Conservation (phyloP, 1,140 invertebrate species). For the Zaprionus capensis region DNA sequence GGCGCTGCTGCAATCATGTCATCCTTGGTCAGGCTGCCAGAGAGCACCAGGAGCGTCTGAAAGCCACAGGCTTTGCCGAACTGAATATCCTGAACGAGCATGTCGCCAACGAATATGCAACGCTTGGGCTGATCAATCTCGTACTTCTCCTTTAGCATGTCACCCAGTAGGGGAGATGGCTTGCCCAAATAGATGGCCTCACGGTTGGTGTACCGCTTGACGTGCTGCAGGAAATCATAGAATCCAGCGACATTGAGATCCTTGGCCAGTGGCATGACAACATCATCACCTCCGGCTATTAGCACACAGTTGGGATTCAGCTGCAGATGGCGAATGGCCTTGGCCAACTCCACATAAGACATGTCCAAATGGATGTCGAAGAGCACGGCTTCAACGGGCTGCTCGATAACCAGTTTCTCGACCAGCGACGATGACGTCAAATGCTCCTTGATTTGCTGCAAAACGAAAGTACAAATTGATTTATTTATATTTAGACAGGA, state of each 20-base stretch:
- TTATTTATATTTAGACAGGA: not conserved
- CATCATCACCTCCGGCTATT: conserved; percentile 72
- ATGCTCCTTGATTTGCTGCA: conserved; percentile 70
- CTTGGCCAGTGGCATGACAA: conserved; percentile 64
- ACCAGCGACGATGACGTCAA: conserved; percentile 59
- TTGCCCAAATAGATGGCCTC: conserved; percentile 85
- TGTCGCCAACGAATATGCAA: conserved; percentile 87
- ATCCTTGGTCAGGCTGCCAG: conserved; percentile 84
- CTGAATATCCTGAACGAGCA: conserved; percentile 86
- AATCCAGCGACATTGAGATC: conserved; percentile 76
- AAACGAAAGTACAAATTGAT: conserved; percentile 1
- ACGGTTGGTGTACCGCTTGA: conserved; percentile 83
- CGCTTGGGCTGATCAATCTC: conserved; percentile 85
- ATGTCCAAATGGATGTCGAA: conserved; percentile 76
- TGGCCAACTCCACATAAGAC: conserved; percentile 70
- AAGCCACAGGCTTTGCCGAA: conserved; percentile 86
- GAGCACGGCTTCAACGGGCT: conserved; percentile 71
- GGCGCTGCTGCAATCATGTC: conserved; percentile 62
- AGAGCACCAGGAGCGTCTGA: conserved; percentile 85
- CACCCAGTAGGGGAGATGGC: conserved; percentile 85
- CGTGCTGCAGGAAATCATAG: conserved; percentile 85
- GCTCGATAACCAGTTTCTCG: conserved; percentile 56
- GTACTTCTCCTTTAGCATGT: conserved; percentile 84
- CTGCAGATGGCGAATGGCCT: conserved; percentile 68
- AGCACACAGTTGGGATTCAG: conserved; percentile 59